Conservation (phyloP, 2,888 invertebrate species). For the Ennomos fuscantarius region DNA sequence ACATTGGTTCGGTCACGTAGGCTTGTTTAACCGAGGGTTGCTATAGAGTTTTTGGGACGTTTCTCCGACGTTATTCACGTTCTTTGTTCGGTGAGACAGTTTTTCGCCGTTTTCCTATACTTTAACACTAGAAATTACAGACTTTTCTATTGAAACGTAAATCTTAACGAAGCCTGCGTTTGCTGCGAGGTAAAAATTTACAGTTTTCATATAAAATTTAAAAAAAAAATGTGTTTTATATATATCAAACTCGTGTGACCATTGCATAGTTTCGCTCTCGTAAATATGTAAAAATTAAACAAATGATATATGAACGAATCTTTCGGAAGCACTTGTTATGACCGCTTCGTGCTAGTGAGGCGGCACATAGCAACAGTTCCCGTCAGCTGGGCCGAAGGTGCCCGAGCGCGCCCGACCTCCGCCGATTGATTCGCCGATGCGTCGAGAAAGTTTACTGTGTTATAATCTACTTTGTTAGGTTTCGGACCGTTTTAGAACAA, state of each 20-base stretch:
- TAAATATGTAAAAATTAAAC: constrained; percentile 7
- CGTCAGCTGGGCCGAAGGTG: constrained; percentile 70
- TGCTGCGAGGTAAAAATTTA: background rate
- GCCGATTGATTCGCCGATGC: constrained; percentile 65
- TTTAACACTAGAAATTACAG: background rate
- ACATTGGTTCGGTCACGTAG: constrained; percentile 81
- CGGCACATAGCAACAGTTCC: constrained; percentile 81
- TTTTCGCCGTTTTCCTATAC: constrained; percentile 17
- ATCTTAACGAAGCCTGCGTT: background rate
- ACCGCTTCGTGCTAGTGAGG: constrained; percentile 55
- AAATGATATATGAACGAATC: background rate
- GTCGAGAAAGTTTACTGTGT: constrained; percentile 52
- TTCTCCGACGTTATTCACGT: constrained; percentile 41
- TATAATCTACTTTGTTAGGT: constrained; percentile 42
- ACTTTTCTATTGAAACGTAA: background rate
- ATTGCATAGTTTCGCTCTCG: background rate
- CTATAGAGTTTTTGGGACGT: constrained; percentile 67
- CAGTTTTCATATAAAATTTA: background rate
- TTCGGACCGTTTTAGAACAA: constrained; percentile 28
- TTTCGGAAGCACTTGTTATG: constrained; percentile 31
- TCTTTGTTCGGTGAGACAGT: constrained; percentile 55
- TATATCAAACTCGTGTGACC: background rate
- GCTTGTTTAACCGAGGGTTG: constrained; percentile 61
- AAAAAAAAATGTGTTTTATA: background rate
- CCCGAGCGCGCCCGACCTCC: constrained; percentile 56